phyloP scores from a whole-genome alignment of 2,797 vertebrate species.

The Cuculus canorus region DNA sequence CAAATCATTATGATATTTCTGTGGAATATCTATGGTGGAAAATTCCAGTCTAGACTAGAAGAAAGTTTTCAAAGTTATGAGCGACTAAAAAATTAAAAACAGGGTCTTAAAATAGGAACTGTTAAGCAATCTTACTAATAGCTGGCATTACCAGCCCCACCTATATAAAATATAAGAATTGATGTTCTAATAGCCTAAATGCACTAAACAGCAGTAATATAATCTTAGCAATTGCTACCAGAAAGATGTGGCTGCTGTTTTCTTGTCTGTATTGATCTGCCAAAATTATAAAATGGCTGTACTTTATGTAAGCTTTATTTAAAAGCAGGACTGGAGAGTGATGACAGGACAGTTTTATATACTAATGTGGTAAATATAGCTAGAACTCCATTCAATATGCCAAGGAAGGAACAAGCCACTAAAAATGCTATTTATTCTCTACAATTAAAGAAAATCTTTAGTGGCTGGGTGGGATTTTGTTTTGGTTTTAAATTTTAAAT shows the following conservation, averaged over 20 bases:
- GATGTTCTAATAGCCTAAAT: constrained; percentile 43
- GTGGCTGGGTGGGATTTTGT: neutral
- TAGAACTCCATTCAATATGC: constrained; percentile 11
- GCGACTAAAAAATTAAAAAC: neutral
- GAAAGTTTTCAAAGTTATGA: neutral
- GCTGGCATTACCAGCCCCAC: constrained; percentile 25
- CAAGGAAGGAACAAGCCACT: constrained; percentile 33
- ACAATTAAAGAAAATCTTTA: neutral
- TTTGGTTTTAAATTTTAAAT: neutral
- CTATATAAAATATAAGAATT: constrained; percentile 60
- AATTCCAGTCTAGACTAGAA: constrained; percentile 3
- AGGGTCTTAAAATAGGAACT: constrained; percentile 32
- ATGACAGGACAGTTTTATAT: constrained; percentile 52
- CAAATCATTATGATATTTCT: neutral
- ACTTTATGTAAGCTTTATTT: constrained; percentile 65
- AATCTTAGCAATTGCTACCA: constrained; percentile 38
- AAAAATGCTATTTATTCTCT: neutral
- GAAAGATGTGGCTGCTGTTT: constrained; percentile 39
- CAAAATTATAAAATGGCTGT: constrained; percentile 43
- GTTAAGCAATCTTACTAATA: constrained; percentile 51
- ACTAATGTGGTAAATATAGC: constrained; percentile 57
- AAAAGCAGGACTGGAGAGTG: constrained; percentile 55
- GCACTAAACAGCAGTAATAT: constrained; percentile 43
- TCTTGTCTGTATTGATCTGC: constrained; percentile 44
- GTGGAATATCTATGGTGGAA: neutral